Evolutionary conservation across 2,797 vertebrate genomes (phyloP).

Genomic region (Trematomus bernacchii): DNA sequence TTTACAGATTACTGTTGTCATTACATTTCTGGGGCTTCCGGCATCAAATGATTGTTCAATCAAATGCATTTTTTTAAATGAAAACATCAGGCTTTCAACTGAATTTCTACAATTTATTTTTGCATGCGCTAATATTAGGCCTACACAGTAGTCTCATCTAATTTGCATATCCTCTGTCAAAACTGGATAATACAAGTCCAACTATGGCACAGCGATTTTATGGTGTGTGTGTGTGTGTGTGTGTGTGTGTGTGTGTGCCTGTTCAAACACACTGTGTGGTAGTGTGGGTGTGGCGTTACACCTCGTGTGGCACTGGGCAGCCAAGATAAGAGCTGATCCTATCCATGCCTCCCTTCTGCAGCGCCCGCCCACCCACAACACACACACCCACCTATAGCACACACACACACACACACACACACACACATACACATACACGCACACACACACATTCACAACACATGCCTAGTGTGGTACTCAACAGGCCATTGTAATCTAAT

Average conservation of each 20-base stretch:
- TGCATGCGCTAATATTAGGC: conserved; percentile 64
- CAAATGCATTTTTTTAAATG: conserved; percentile 15
- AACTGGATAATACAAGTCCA: conserved; percentile 80
- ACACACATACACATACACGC: conserved; percentile 43
- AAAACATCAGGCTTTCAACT: conserved; percentile 31
- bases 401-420: conserved; percentile 48
- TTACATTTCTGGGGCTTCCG: conserved; percentile 11
- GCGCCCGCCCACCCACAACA: conserved; percentile 72
- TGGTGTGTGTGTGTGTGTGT: conserved; percentile 34
- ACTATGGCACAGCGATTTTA: conserved; percentile 76
- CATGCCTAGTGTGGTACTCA: conserved; percentile 55
- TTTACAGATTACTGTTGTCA: conserved; percentile 37
- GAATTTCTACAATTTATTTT: conserved; percentile 58
- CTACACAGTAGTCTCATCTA: conserved; percentile 47
- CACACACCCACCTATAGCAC: conserved; percentile 38
- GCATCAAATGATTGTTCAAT: conserved; percentile 32
- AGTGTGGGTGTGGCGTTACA: conserved; percentile 89
- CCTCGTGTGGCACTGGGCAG: conserved; percentile 88
- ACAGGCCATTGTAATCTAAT: conserved; percentile 74
- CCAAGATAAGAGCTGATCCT: conserved; percentile 88
- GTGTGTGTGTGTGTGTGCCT: conserved; percentile 67
- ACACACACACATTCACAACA: conserved; percentile 43
- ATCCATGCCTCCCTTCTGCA: conserved; percentile 82
- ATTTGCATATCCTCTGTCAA: conserved; percentile 76
- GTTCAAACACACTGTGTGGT: conserved; percentile 86